Evolutionary conservation across 2,888 invertebrate genomes (phyloP).

Genomic region (Dexiosoma caninum): DNA sequence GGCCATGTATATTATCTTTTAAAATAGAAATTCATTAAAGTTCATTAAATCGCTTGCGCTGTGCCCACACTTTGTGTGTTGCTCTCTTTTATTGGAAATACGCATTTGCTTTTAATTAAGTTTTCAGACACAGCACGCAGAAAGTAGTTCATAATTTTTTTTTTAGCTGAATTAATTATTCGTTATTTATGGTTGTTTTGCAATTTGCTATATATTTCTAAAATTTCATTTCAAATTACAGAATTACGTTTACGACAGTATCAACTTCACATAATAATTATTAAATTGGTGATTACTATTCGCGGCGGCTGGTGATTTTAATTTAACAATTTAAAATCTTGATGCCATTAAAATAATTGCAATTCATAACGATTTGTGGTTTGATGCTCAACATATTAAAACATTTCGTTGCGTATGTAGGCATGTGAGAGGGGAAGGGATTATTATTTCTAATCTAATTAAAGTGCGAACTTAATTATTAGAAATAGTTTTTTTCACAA

Average conservation of each 20-base stretch:
- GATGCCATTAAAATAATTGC: conserved; percentile 6
- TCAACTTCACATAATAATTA: no score
- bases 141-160: conserved; percentile 21
- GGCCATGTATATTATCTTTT: no score
- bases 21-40: no score
- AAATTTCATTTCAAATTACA: conserved; percentile 34
- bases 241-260: conserved; percentile 14
- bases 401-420: not conserved
- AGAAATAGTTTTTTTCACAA: conserved; percentile 17
- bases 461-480: conserved; percentile 4
- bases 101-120: conserved; percentile 40
- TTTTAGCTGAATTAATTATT: not conserved
- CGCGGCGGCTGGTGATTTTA: conserved; percentile 13
- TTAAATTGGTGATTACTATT: not conserved
- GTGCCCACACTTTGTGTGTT: no score
- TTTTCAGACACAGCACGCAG: not conserved
- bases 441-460: conserved; percentile 4
- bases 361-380: conserved; percentile 15
- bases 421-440: not conserved
- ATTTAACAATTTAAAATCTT: conserved; percentile 12
- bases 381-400: not conserved
- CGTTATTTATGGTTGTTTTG: conserved; percentile 23
- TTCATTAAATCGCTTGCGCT: no score
- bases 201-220: conserved; percentile 1
- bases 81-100: no score